phyloP scores from a whole-genome alignment of 2,888 invertebrate species.

The Conus canariensis region DNA sequence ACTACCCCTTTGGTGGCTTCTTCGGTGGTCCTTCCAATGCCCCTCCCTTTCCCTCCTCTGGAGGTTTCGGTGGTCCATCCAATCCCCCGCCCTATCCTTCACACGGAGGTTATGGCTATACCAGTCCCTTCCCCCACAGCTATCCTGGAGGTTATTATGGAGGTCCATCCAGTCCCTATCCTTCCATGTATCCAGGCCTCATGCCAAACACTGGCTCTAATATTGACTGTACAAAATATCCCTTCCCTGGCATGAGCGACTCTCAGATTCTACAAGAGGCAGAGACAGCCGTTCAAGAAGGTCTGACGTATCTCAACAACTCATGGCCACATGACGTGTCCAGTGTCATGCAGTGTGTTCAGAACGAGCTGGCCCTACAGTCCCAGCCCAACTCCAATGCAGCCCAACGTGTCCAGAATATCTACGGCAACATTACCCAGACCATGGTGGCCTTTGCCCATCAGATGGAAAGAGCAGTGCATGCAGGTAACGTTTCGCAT shows the following conservation, averaged over 20 bases:
- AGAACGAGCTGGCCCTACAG: background rate
- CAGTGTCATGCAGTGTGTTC: background rate
- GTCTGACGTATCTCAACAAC: background rate
- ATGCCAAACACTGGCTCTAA: background rate
- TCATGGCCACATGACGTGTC: constrained; percentile 8
- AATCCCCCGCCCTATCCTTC: background rate
- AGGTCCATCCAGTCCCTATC: background rate
- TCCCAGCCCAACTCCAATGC: background rate
- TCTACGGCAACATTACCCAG: constrained; percentile 9
- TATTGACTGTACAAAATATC: background rate
- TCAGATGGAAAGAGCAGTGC: background rate
- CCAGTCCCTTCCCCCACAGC: background rate
- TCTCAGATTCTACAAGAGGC: constrained; percentile 1
- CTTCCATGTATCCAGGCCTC: background rate
- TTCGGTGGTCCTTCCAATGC: background rate
- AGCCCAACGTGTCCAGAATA: background rate
- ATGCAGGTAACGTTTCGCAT: background rate
- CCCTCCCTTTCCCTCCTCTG: background rate
- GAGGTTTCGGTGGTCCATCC: background rate
- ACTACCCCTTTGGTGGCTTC: background rate
- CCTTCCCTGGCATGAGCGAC: constrained; percentile 19
- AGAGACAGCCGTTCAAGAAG: background rate
- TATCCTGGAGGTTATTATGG: background rate
- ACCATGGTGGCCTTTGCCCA: background rate
- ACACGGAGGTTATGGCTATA: background rate